Base-by-base conservation (phyloP, 2,113 vertebrate genomes). In the Jaculus jaculus region DNA sequence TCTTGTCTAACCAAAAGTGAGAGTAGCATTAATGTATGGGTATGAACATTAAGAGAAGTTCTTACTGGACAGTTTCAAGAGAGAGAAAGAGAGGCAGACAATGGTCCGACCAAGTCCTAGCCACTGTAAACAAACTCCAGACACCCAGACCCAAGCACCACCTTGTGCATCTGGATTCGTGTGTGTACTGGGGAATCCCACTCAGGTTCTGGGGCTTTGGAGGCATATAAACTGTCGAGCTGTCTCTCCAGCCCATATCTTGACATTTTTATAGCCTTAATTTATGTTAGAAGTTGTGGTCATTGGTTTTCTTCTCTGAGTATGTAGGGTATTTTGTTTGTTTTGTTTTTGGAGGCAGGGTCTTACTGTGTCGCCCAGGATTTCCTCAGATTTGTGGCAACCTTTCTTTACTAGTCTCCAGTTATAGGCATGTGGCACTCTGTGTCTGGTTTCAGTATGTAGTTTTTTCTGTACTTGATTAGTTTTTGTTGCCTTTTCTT, bases 401-500 rank as follows among this genome's bases (percentile, higher is more conserved):
- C n/a, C 16, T 20, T 81, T 5, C 28, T n/a, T 7, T 23, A 3
- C 37, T 20, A 61, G 21, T 37, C 78, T 39, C 23, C 26, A 11
- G 11, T 81, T 61, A 63, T 1, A 81, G 32, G 20, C 7, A 3
- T 26, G 34, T 13, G 54, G 3, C 54, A 54, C 58, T 30, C 58
- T 30, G 16, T 66, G 65, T 82, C 28, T 47, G 32, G 47, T 65
- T 74, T 66, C 26, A 74, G 20, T 72, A 28, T 61, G 9, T 15
- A 69, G 32, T 84, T 82, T 72, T 94, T 4, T 17, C 18, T 34
- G 80, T 0, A 39, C 54, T 84, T 71, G 30, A 68, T 85, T 85
- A 42, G 7, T 93, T 20, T 79, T 84, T 77, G 26, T 90, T 91
- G 37, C n/a, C 72, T 61, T 68, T 87, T 86, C 15, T 90, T 89